Evolutionary conservation across 1,140 invertebrate genomes (phyloP).

Genomic region (Aphidius ervi): DNA sequence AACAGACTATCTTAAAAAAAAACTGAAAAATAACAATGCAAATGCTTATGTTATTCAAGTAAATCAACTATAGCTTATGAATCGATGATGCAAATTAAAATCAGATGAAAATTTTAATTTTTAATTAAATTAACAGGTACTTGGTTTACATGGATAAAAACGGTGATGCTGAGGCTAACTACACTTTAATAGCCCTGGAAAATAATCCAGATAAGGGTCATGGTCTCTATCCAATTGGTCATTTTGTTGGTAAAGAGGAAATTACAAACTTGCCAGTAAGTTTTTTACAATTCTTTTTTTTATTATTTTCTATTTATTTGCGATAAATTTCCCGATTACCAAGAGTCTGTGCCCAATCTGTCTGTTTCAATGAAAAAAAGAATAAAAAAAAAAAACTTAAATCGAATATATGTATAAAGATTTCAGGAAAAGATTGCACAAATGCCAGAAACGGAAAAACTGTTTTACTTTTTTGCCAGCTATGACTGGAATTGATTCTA

Average conservation of each 20-base stretch:
- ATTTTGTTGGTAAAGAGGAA: slow-evolving; percentile 57
- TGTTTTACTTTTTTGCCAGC: too few relatives aligned
- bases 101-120: slow-evolving; percentile 9
- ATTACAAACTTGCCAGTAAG: slow-evolving; percentile 57
- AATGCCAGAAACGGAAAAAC: too few relatives aligned
- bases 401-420: not conserved
- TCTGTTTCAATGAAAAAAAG: not conserved
- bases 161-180: slow-evolving; percentile 94
- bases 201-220: slow-evolving; percentile 46
- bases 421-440: too few relatives aligned
- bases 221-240: slow-evolving; percentile 72
- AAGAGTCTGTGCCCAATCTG: not conserved
- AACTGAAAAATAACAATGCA: not conserved
- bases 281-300: slow-evolving; percentile 10
- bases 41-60: too few relatives aligned
- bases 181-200: slow-evolving; percentile 77
- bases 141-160: slow-evolving; percentile 90
- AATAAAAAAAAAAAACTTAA: not conserved
- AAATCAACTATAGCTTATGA: too few relatives aligned
- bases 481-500: not conserved
- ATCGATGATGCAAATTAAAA: too few relatives aligned
- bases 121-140: slow-evolving; percentile 59
- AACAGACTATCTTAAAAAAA: not conserved
- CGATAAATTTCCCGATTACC: not conserved
- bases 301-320: slow-evolving; percentile 3